Evolutionary conservation across 2,113 vertebrate species (phyloP).

Genomic region (Xenopus laevis): DNA sequence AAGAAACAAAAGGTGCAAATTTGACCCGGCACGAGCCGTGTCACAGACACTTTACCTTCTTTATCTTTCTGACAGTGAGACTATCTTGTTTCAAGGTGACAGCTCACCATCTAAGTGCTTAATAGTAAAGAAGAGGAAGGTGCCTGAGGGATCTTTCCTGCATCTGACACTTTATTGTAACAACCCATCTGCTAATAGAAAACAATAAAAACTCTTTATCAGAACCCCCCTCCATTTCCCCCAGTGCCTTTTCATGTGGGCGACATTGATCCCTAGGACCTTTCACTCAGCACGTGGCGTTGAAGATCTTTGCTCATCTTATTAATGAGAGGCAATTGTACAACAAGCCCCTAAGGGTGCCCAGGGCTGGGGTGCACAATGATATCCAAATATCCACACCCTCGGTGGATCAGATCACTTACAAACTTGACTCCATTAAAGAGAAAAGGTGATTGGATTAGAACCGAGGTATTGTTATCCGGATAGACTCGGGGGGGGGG

Average conservation of each 20-base stretch:
- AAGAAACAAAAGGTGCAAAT: constrained; percentile 5
- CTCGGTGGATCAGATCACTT: background rate
- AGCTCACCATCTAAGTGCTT: background rate
- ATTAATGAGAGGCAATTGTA: background rate
- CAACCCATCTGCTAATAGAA: constrained; percentile 4
- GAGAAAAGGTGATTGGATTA: constrained; percentile 10
- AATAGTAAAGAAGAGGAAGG: background rate
- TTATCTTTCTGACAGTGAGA: background rate
- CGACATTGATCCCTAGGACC: background rate
- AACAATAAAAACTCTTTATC: background rate
- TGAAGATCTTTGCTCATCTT: background rate
- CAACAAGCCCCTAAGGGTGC: background rate
- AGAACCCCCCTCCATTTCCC: background rate
- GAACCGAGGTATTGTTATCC: background rate
- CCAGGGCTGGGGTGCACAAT: background rate
- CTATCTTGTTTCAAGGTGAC: background rate
- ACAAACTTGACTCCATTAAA: constrained; percentile 12
- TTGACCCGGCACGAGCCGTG: constrained; percentile 10
- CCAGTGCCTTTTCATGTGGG: background rate
- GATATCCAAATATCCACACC: background rate
- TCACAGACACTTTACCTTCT: background rate
- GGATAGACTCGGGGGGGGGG: background rate
- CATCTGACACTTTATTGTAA: background rate
- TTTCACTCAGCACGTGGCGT: constrained; percentile 21
- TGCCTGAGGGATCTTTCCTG: background rate